Evolutionary conservation across 1,140 invertebrate species (phyloP), one percentile per base, ranked within the genome.

Genomic region (Trachymyrmex cornetzi): DNA sequence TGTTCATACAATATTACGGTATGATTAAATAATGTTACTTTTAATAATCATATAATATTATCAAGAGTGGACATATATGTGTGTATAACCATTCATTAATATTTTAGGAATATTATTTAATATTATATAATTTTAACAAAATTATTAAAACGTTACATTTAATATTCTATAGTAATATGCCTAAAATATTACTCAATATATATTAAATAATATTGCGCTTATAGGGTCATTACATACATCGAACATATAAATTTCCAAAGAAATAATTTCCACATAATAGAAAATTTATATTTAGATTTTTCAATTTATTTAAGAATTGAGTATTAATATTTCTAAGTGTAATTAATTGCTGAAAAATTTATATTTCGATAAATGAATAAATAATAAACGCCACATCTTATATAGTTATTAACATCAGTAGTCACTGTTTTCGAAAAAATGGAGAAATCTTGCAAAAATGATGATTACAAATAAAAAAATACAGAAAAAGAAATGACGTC

Each of bases 401-500:
- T 38, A 38, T 2, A 16, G 1, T 50, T 74, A 48, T 74, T 57
- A 16, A 6, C n/a, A 19, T 48, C 7, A 38, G 34, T 24, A 74
- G 27, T 19, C n/a, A 75, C 9, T 34, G 57, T 14, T 74, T 38
- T 61, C 9, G 4, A 38, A 85, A 50, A 55, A 38, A n/a, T 16
- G 9, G 77, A 79, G 59, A 66, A 44, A 53, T 85, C 30, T 44
- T 27, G n/a, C 27, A 9, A 77, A 85, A 64, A 61, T 75, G 44
- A 79, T 16, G 16, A 77, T 66, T 14, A 50, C 27, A 19, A 27
- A 53, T 66, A 85, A 77, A 66, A n/a, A 85, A 64, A 66, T 77
- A 77, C 11, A 19, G 82, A 85, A 66, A 44, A 50, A 75, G 44
- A 0, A 55, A 66, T 79, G 48, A 77, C 74, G 30, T 79, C 74